Evolutionary conservation across 37 sponge, comb jelly and placozoan species (phyloP), one percentile per base, ranked within the genome.

Genomic region (Chondrosia reniformis): DNA sequence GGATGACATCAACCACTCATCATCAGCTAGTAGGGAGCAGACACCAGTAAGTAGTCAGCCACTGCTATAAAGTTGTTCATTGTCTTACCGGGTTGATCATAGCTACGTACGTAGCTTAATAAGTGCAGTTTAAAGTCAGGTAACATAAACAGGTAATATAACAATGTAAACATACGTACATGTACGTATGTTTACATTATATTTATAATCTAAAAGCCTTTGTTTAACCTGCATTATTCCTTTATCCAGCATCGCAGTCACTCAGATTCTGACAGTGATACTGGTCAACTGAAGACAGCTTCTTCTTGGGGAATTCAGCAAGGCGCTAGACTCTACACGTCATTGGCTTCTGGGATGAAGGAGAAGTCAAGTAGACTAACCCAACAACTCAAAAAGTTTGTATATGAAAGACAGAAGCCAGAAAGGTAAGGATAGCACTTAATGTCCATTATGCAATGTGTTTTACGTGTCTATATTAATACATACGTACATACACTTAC

Each of bases 231-330:
- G n/a, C n/a, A n/a, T n/a, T 54, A 15, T 42, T 42, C 67, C 34
- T 13, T 36, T 8, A 4, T 49, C 54, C 54, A 19, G 54, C 54
- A 17, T 49, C 32, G 84, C 85, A 73, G 80, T 75, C 86, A 85
- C 37, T 85, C 86, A 15, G 90, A 90, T 46, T 76, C 83, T 38
- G 90, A 90, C 45, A 63, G 52, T 67, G 67, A 74, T 58, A 24
- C 44, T 9, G 9, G 67, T 10, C 37, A 31, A 6, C 7, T 7
- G 19, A 36, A 17, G 19, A 30, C 38, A 5, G 10, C 45, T 24
- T 63, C 66, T 6, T 49, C 55, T 13, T 66, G 37, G 78, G 82
- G 76, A 57, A 38, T 52, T 28, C 81, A 82, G 66, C 73, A 89
- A 76, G 83, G 90, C 21, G 85, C 90, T n/a, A 41, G 74, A 76